Conservation (phyloP, 2,113 vertebrate genomes). For the Callipepla californica region DNA sequence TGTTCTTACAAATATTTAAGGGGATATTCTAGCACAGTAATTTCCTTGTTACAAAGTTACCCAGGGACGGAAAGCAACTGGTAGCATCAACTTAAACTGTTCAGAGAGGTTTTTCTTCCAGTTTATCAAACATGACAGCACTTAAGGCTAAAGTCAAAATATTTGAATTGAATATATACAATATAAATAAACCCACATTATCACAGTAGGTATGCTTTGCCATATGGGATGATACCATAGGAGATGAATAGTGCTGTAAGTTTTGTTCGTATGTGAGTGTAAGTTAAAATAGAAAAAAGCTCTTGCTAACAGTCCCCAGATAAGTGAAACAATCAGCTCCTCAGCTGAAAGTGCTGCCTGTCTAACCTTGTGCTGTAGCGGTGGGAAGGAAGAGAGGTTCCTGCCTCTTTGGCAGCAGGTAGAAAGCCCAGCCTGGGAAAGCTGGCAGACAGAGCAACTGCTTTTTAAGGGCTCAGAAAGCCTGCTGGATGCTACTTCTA, state of each 20-base stretch:
- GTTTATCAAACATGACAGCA: not conserved
- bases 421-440: not conserved
- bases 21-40: not conserved
- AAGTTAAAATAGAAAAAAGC: not conserved
- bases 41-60: not conserved
- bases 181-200: conserved; percentile 43
- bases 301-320: not conserved
- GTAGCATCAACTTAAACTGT: not conserved
- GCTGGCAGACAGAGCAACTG: accelerated
- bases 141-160: conserved; percentile 31
- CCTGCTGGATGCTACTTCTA: not conserved
- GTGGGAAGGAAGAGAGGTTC: not conserved
- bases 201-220: not conserved
- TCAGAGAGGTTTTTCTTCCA: not conserved
- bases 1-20: not conserved
- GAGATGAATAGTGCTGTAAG: not conserved
- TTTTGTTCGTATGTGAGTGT: not conserved
- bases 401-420: accelerated
- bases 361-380: accelerated
- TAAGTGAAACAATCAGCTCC: not conserved
- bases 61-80: not conserved
- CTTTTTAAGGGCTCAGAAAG: not conserved
- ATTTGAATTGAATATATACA: conserved; percentile 13
- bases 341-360: accelerated
- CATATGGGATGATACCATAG: conserved; percentile 7